These are phyloP conservation scores for Hemibagrus wyckioides DNA, from an alignment of 2,113 vertebrate genomes.

Conservation along the genomic window DNA sequence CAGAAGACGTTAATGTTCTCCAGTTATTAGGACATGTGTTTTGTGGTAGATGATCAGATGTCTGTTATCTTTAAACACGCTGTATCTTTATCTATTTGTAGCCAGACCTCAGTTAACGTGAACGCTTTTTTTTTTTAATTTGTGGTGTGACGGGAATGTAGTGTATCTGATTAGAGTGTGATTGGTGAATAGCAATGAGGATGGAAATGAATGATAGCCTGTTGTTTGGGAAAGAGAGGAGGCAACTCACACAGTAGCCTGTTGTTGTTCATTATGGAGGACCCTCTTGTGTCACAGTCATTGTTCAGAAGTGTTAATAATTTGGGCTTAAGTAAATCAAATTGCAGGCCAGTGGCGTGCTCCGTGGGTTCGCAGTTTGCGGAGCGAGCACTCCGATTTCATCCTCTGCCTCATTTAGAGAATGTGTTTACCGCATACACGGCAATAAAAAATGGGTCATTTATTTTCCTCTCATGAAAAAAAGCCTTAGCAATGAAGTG, in stretches of 20 bases:
- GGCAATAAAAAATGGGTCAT: conserved; percentile 60
- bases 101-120: conserved; percentile 23
- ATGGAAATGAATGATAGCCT: conserved; percentile 55
- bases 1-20: conserved; percentile 30
- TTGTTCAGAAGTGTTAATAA: conserved; percentile 59
- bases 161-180: conserved; percentile 53
- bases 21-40: conserved; percentile 38
- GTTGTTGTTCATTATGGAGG: conserved; percentile 58
- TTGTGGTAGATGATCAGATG: conserved; percentile 30
- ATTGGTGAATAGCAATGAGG: conserved; percentile 56
- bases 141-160: conserved; percentile 53
- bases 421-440: conserved; percentile 51
- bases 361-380: conserved; percentile 15
- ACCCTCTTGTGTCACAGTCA: conserved; percentile 44
- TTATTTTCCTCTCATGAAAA: conserved; percentile 55
- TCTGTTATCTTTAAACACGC: neutral
- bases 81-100: conserved; percentile 31
- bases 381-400: conserved; percentile 23
- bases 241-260: conserved; percentile 43
- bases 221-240: conserved; percentile 52
- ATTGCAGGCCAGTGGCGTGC: conserved; percentile 24
- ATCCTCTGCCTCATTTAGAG: conserved; percentile 43
- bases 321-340: conserved; percentile 56
- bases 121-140: conserved; percentile 16
- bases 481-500: neutral